Percentiles rank a stretch among this genome's conserved stretches.
These are phyloP conservation scores for Chascanopsetta lugubris DNA, from an alignment of 2,113 vertebrate species.

Conservation along the genomic window DNA sequence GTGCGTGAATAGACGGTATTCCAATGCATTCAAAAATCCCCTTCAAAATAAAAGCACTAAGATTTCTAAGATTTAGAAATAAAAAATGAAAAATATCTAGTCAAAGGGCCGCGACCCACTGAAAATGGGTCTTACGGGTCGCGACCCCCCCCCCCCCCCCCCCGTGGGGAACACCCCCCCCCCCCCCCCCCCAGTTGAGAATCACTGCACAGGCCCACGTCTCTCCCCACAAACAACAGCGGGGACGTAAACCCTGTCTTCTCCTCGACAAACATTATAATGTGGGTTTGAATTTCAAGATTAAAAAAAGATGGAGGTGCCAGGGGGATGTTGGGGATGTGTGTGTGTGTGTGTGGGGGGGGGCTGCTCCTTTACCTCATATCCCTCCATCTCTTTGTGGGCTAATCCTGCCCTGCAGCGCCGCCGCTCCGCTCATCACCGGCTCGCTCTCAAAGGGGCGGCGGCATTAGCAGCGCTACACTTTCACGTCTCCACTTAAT, in stretches of 20 bases:
- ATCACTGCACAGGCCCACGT: too few relatives aligned
- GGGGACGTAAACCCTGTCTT: conserved; percentile 12
- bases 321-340: too few relatives aligned
- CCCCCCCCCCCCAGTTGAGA: too few relatives aligned
- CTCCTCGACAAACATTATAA: conserved; percentile 38
- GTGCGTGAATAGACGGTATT: too few relatives aligned
- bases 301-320: conserved; percentile 31
- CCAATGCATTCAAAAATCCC: too few relatives aligned
- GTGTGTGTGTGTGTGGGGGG: background rate
- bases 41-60: too few relatives aligned
- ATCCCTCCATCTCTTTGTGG: conserved; percentile 73
- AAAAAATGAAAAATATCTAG: too few relatives aligned
- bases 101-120: too few relatives aligned
- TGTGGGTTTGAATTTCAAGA: conserved; percentile 42
- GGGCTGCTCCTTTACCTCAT: conserved; percentile 38
- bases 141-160: too few relatives aligned
- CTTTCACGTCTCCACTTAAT: conserved; percentile 66
- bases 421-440: conserved; percentile 48
- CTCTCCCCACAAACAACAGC: conserved; percentile 38
- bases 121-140: too few relatives aligned
- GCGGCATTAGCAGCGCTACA: conserved; percentile 53
- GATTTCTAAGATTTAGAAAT: too few relatives aligned
- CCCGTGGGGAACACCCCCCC: too few relatives aligned
- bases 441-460: conserved; percentile 63
- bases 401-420: conserved; percentile 70